These are phyloP conservation scores for Oncorhynchus gorbuscha DNA, from an alignment of 2,113 vertebrate genomes.

Conservation along the genomic window DNA sequence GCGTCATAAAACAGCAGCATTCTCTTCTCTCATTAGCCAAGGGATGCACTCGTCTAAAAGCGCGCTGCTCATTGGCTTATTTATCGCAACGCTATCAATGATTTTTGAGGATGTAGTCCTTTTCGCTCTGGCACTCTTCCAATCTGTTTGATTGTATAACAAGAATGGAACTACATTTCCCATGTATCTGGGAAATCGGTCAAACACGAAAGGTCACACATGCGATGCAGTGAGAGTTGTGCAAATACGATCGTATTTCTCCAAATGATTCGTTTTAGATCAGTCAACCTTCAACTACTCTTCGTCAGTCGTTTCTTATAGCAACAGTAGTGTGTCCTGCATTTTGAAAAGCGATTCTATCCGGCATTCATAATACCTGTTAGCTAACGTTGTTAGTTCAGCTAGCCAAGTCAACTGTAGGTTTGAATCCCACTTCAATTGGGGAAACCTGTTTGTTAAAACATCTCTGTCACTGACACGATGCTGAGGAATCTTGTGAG, in stretches of 20 bases:
- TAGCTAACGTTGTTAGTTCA: neutral
- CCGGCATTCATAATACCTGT: neutral
- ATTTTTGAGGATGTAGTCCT: slow-evolving; percentile 62
- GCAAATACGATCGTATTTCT: neutral
- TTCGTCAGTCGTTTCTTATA: neutral
- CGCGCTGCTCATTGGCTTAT: slow-evolving; percentile 54
- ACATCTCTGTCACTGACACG: neutral
- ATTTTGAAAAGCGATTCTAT: neutral
- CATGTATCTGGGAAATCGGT: neutral
- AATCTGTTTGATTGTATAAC: rapidly evolving
- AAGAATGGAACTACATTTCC: slow-evolving; percentile 59
- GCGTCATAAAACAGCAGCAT: slow-evolving; percentile 50
- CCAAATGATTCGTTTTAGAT: neutral
- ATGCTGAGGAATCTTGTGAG: slow-evolving; percentile 60
- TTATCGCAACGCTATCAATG: slow-evolving; percentile 42
- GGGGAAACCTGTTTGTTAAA: neutral
- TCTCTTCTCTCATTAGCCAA: slow-evolving; percentile 54
- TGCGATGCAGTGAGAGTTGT: neutral
- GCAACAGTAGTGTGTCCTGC: too few relatives aligned
- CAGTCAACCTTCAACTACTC: neutral
- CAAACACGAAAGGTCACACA: slow-evolving; percentile 61
- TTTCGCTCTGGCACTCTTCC: neutral
- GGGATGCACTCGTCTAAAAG: slow-evolving; percentile 23
- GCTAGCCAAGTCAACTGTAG: neutral
- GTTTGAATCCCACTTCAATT: neutral